Conservation (phyloP, 2,888 invertebrate species). For the Heliconius sara region DNA sequence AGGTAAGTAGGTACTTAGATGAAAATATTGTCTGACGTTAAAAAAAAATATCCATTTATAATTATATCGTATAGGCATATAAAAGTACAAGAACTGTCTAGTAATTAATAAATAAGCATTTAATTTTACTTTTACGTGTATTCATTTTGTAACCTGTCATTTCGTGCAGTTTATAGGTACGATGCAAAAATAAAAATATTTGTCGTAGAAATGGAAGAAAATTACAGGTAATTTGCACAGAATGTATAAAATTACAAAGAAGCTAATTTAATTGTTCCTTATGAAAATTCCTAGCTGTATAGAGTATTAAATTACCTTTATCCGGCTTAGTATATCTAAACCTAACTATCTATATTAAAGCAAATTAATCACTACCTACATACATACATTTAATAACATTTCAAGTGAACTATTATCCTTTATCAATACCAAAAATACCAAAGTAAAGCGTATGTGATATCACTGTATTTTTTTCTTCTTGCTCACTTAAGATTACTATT, state of each 20-base stretch:
- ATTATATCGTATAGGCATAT: background rate
- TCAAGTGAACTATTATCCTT: background rate
- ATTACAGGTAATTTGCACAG: background rate
- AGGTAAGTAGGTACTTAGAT: background rate
- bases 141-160: conserved; percentile 47
- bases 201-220: conserved; percentile 1
- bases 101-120: conserved; percentile 8
- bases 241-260: conserved; percentile 9
- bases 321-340: too few relatives aligned
- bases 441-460: too few relatives aligned
- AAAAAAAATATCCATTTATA: background rate
- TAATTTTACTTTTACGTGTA: background rate
- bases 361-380: background rate
- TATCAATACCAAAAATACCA: too few relatives aligned
- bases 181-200: conserved; percentile 16
- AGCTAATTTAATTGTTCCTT: conserved; percentile 11
- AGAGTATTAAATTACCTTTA: background rate
- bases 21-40: background rate
- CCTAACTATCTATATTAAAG: too few relatives aligned
- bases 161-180: conserved; percentile 8
- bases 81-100: background rate
- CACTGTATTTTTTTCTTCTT: too few relatives aligned
- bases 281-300: background rate
- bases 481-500: too few relatives aligned
- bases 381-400: background rate